Percentiles rank a stretch among this genome's conserved stretches.
Conservation (phyloP, 2,888 invertebrate genomes). For the Zygothrica quintamaculata region DNA sequence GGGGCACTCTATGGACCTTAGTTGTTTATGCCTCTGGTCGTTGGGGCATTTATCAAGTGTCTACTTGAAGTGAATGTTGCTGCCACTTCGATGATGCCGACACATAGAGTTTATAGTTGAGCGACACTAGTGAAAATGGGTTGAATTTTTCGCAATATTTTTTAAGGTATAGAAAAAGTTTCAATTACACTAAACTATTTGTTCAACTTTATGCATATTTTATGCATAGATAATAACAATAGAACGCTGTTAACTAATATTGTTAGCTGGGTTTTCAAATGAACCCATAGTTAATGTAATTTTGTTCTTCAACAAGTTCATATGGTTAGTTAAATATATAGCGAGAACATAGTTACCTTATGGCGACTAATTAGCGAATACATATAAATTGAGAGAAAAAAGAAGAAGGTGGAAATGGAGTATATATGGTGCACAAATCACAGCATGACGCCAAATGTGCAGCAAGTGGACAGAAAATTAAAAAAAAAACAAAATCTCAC, state of each 20-base stretch:
- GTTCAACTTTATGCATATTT: too few species aligned
- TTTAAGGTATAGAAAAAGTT: too few species aligned
- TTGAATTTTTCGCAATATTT: constrained; percentile 25
- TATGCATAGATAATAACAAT: not conserved
- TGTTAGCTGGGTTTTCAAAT: not conserved
- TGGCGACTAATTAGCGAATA: too few species aligned
- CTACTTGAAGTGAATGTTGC: constrained; percentile 8
- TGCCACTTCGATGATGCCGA: constrained; percentile 12
- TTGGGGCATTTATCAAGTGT: constrained; percentile 53
- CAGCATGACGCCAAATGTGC: constrained; percentile 18
- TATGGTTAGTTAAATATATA: too few species aligned
- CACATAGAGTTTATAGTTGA: constrained; percentile 59
- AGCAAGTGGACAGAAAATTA: constrained; percentile 25
- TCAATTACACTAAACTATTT: too few species aligned
- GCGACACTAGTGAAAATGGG: constrained; percentile 60
- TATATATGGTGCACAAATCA: constrained; percentile 34
- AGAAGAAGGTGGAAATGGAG: too few species aligned
- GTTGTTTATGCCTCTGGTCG: not conserved
- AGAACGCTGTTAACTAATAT: not conserved
- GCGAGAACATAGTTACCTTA: too few species aligned
- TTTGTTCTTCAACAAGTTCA: too few species aligned
- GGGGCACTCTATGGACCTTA: too few species aligned
- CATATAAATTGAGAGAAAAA: not conserved
- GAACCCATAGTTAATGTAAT: too few species aligned
- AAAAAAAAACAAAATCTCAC: constrained; percentile 21